These are phyloP conservation scores for Herpetotheres cachinnans DNA, from an alignment of 2,113 vertebrate genomes.

Conservation along the genomic window DNA sequence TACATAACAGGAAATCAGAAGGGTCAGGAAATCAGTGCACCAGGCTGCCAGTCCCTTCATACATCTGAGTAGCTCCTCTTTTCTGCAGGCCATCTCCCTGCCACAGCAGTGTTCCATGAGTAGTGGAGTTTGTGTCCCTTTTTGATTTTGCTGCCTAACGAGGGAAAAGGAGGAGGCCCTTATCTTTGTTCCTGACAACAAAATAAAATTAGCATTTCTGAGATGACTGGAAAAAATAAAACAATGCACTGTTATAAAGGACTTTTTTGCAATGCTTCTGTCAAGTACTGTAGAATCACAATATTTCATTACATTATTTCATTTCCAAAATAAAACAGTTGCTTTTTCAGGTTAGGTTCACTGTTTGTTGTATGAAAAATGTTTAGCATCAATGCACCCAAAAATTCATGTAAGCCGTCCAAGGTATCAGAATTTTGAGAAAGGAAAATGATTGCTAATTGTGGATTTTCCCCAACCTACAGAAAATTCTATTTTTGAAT, in stretches of 20 bases:
- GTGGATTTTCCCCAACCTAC: slow-evolving; percentile 13
- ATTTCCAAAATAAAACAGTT: not conserved
- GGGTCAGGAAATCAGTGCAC: accelerated
- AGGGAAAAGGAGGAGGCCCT: not conserved
- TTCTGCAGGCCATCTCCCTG: not conserved
- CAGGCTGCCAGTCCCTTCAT: not conserved
- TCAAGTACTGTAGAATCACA: not conserved
- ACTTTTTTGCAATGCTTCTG: not conserved
- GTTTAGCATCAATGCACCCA: not conserved
- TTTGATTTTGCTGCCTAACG: not conserved
- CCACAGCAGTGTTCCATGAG: not conserved
- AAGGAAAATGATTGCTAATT: not conserved
- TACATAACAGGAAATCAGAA: not conserved
- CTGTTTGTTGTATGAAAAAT: not conserved
- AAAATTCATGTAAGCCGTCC: not conserved
- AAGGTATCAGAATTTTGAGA: not conserved
- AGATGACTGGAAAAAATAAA: not conserved
- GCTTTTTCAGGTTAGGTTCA: not conserved
- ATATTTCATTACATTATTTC: not conserved
- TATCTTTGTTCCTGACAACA: not conserved
- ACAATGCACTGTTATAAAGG: not conserved
- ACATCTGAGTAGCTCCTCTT: not conserved
- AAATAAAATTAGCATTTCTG: not conserved
- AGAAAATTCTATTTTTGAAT: not conserved
- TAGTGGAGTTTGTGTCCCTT: not conserved